A percentile compares a stretch with the other conserved stretches of the same genome.
Conservation (phyloP, 2,113 vertebrate genomes). For the Tenebrosternarchus preto region DNA sequence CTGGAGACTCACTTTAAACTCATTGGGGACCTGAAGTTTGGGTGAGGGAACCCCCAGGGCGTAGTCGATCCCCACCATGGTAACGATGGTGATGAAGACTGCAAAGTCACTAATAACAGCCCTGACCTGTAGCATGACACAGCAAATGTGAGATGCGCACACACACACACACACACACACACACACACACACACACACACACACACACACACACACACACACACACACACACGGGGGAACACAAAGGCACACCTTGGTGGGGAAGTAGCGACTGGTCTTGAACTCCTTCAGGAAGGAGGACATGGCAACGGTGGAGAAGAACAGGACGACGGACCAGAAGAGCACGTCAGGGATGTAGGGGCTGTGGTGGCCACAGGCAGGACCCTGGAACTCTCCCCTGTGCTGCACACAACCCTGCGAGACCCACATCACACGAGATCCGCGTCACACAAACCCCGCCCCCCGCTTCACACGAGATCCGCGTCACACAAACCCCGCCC, state of each 20-base stretch:
- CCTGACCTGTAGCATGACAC: conserved; percentile 79
- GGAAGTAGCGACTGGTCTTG: conserved; percentile 97
- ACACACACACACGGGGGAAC: background rate
- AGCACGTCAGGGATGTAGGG: conserved; percentile 95
- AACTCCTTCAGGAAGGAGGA: conserved; percentile 97
- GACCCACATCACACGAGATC: conserved; percentile 14
- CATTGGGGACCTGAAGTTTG: conserved; percentile 94
- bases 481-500: too few relatives aligned
- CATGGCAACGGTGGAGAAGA: conserved; percentile 94
- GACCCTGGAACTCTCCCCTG: conserved; percentile 86
- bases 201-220: background rate
- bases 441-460: background rate
- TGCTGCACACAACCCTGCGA: conserved; percentile 86
- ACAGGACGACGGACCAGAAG: conserved; percentile 96
- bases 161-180: background rate
- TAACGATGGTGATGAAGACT: conserved; percentile 95
- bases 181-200: background rate
- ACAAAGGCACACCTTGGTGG: conserved; percentile 85
- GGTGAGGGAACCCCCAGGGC: conserved; percentile 92
- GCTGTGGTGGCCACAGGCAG: conserved; percentile 89
- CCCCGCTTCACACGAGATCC: too few relatives aligned
- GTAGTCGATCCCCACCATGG: conserved; percentile 94
- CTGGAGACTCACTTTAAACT: conserved; percentile 86
- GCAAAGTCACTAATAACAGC: conserved; percentile 97
- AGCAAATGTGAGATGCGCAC: background rate